phyloP scores from a whole-genome alignment of 1,140 invertebrate species.

The Paracyclopina nana region DNA sequence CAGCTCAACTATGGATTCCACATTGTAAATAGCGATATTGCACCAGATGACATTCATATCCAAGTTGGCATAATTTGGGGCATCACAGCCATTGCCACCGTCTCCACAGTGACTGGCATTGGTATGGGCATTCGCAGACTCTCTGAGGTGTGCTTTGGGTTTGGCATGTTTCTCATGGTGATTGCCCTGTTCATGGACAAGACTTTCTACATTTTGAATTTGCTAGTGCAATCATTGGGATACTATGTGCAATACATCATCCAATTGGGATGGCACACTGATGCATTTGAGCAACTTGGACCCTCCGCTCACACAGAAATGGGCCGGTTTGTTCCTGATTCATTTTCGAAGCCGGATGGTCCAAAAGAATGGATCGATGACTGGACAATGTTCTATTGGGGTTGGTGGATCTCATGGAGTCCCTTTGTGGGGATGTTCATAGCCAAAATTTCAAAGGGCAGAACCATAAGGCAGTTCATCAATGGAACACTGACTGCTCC shows the following conservation, averaged over 20 bases:
- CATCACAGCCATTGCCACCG: slow-evolving; percentile 8
- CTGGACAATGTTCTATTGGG: slow-evolving; percentile 13
- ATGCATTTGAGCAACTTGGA: slow-evolving; percentile 12
- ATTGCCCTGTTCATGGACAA: slow-evolving; percentile 3
- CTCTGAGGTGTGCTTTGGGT: slow-evolving; percentile 2
- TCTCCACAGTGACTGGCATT: slow-evolving; percentile 8
- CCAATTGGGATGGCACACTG: slow-evolving; percentile 4
- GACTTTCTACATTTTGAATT: slow-evolving; percentile 7
- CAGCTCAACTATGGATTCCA: background rate
- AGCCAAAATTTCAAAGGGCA: slow-evolving; percentile 12
- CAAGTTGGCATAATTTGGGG: slow-evolving; percentile 13
- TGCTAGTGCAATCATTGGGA: slow-evolving; percentile 5
- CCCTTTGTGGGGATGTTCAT: slow-evolving; percentile 17
- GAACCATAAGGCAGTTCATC: slow-evolving; percentile 14
- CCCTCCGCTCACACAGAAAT: background rate
- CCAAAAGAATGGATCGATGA: slow-evolving; percentile 3
- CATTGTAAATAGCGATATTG: background rate
- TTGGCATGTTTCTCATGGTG: slow-evolving; percentile 8
- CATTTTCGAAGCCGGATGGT: background rate
- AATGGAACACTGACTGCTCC: slow-evolving; percentile 7
- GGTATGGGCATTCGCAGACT: slow-evolving; percentile 8
- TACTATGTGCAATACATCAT: slow-evolving; percentile 12
- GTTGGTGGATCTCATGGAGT: slow-evolving; percentile 13
- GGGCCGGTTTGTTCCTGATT: slow-evolving; percentile 2
- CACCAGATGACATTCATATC: background rate